A percentile compares a stretch with the other conserved stretches of the same genome.
These are phyloP conservation scores for Craseonycteris thonglongyai DNA, from an alignment of 2,113 vertebrate genomes.

Conservation along the genomic window DNA sequence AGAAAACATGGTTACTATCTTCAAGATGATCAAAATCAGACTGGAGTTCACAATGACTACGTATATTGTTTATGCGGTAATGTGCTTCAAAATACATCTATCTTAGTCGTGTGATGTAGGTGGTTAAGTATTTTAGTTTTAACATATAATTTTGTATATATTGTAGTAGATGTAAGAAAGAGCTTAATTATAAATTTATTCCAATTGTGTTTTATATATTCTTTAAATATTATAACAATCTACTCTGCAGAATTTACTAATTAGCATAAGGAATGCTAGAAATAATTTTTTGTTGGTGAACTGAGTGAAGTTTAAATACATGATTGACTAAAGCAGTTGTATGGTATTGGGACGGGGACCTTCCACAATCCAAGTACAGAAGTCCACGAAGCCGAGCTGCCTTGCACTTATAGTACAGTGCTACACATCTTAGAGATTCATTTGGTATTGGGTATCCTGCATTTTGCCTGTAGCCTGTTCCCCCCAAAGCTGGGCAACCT, in stretches of 20 bases:
- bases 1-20: not conserved
- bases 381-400: not conserved
- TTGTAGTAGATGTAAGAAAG: not conserved
- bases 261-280: not conserved
- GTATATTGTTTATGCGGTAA: not conserved
- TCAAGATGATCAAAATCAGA: not conserved
- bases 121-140: not conserved
- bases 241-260: not conserved
- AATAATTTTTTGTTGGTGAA: not conserved
- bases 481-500: not conserved
- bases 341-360: no score
- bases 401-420: not conserved
- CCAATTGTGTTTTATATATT: not conserved
- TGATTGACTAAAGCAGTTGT: not conserved
- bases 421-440: not conserved
- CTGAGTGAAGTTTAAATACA: not conserved
- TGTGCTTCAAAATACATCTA: slow-evolving; percentile 4
- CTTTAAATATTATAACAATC: not conserved
- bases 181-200: not conserved
- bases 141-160: not conserved
- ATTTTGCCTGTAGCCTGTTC: not conserved
- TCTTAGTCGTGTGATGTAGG: not conserved
- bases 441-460: not conserved
- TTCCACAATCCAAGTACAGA: not conserved
- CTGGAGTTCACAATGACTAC: not conserved